Evolutionary conservation across 2,797 vertebrate genomes (phyloP), one percentile per base, ranked within the genome.

Genomic region (Anabacerthia variegaticeps): DNA sequence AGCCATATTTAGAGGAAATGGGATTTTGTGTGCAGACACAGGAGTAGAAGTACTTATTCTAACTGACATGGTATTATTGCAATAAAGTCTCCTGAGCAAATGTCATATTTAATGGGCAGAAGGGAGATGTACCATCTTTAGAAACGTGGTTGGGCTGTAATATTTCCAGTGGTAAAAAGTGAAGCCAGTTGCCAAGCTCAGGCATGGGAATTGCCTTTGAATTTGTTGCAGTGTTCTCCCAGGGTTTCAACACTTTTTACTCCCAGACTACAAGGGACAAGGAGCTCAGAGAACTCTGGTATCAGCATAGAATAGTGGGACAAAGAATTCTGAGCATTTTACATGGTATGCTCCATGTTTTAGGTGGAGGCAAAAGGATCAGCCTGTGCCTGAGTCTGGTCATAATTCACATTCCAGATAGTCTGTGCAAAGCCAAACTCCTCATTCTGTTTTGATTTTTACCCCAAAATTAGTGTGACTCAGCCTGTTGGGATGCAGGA

Each of bases 21-120:
- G 77, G 19, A 26, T 92, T 75, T 75, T 0, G 0, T 30, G 39
- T 69, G 68, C 73, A 71, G 61, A 49, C 23, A 49, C 14, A 71
- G 39, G 39, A 36, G 56, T 28, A 52, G 79, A 85, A 68, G 54
- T 1, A 1, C 72, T 89, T 65, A 52, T 34, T 88, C 77, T 68
- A 65, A 87, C 48, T 76, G 74, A 51, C 32, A 1, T 69, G 49
- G 71, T 93, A 49, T 92, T 85, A 68, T 84, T 91, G 48, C 59
- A 92, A 96, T 97, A 95, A 96, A 96, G 30, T 86, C 34, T 93
- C 43, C 44, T 75, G 72, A 85, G 54, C 39, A 91, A 93, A 76
- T 15, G 34, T 88, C 58, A 37, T 72, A 59, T 75, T 89, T 86
- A 48, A 85, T 88, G 87, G 55, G 55, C 39, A 84, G 72, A 76